Base-by-base conservation (phyloP, 1,140 invertebrate genomes). In the Bombus superbus region DNA sequence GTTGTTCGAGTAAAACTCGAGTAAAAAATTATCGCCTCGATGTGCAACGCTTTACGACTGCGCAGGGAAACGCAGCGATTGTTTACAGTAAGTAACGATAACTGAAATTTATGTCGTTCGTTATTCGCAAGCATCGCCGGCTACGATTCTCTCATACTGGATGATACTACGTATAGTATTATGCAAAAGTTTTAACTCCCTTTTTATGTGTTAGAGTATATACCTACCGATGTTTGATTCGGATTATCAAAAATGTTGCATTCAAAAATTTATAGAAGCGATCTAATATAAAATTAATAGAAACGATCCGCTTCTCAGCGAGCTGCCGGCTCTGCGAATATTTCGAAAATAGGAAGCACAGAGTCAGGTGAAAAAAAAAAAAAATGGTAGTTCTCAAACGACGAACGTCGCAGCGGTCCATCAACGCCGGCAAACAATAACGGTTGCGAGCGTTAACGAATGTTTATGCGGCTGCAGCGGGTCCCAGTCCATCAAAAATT, bases 401-500 rank as follows among this genome's bases (percentile, higher is more conserved):
- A 40, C 72, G 72, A 73, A 77, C 38, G 38, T 78, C 59, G 76
- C 57, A 25, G 25, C 40, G 28, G 62, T 78, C 62, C 66, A 71
- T 57, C 44, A 81, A 53, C 28, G 40, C 22, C 13, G 64, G 68
- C 64, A 38, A 72, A 40, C 47, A 71, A 72, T 71, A 74, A 74
- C 80, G 42, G 40, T 40, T 22, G 32, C 8, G 11, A 44, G n/a
- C 73, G 82, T 47, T 84, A 85, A 86, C 80, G 64, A 76, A 86
- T 76, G 80, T 86, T 85, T 86, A 86, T 76, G 73, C 78, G 83
- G 13, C 71, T 5, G 77, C 69, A 15, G n/a, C 53, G 25, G 5
- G 15, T 57, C 13, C 9, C 72, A 10, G 80, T 76, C 44, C 62
- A 76, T 75, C 62, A 83, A 81, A 86, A 83, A 86, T 83, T 86